Conservation (phyloP, 1,140 invertebrate species). For the Pseudachorutes palmiensis region DNA sequence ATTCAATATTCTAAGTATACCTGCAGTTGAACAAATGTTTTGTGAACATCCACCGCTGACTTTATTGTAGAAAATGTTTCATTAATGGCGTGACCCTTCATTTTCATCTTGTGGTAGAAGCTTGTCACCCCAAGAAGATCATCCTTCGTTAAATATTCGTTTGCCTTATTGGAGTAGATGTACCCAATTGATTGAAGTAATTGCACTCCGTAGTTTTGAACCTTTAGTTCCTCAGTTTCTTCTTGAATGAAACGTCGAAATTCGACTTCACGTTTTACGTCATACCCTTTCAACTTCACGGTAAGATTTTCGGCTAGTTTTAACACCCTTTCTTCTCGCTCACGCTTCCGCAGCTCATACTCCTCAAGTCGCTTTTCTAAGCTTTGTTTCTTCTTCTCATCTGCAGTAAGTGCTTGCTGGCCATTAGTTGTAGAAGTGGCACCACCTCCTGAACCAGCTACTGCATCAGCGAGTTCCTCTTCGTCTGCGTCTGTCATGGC, state of each 20-base stretch:
- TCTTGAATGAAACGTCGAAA: slow-evolving; percentile 26
- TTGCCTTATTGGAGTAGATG: slow-evolving; percentile 34
- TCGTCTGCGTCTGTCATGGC: slow-evolving; percentile 27
- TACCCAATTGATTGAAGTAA: slow-evolving; percentile 36
- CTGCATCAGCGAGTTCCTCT: slow-evolving; percentile 11
- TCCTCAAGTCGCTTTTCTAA: slow-evolving; percentile 31
- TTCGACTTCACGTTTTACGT: slow-evolving; percentile 1
- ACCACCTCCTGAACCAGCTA: not conserved
- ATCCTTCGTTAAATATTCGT: slow-evolving; percentile 35
- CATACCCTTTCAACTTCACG: slow-evolving; percentile 28
- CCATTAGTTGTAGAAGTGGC: slow-evolving; percentile 1
- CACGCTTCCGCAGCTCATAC: slow-evolving; percentile 31
- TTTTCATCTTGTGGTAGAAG: slow-evolving; percentile 34
- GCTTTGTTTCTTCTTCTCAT: slow-evolving; percentile 28
- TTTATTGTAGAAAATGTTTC: slow-evolving; percentile 34
- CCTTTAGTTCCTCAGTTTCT: slow-evolving; percentile 36
- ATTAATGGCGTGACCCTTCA: slow-evolving; percentile 35
- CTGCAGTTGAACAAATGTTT: slow-evolving; percentile 31
- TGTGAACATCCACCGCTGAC: slow-evolving; percentile 36
- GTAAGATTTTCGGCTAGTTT: slow-evolving; percentile 35
- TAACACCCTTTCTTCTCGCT: slow-evolving; percentile 30
- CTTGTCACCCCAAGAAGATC: slow-evolving; percentile 33
- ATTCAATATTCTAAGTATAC: not conserved
- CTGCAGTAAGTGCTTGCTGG: not conserved
- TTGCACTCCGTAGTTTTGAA: slow-evolving; percentile 36